Percentiles rank a stretch among this genome's conserved stretches.
Conservation (phyloP, 2,888 invertebrate genomes). For the Drosophila mulleri region DNA sequence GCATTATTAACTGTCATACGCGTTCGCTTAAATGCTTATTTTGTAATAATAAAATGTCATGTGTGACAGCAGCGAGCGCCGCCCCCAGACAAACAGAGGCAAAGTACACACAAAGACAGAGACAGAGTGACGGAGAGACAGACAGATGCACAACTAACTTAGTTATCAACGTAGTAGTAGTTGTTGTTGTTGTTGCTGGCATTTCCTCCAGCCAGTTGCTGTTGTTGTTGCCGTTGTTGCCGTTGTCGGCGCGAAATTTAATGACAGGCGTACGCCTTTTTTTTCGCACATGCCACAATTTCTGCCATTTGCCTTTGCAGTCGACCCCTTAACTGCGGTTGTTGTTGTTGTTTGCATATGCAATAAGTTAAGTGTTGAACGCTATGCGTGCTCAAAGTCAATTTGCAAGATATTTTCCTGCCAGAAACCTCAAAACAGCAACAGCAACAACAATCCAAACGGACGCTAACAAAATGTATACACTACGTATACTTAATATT, state of each 20-base stretch:
- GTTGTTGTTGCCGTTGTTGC: slow-evolving; percentile 33
- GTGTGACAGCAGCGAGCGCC: slow-evolving; percentile 63
- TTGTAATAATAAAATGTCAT: slow-evolving; percentile 80
- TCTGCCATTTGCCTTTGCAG: slow-evolving; percentile 38
- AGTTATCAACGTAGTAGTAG: slow-evolving; percentile 59
- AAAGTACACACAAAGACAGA: slow-evolving; percentile 21
- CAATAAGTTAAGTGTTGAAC: slow-evolving; percentile 54
- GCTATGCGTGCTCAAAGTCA: slow-evolving; percentile 73
- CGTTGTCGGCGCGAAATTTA: slow-evolving; percentile 70
- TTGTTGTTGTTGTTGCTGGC: slow-evolving; percentile 30
- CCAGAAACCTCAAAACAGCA: slow-evolving; percentile 35
- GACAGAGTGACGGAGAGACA: slow-evolving; percentile 10
- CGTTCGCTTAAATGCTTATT: slow-evolving; percentile 78
- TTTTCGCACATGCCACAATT: slow-evolving; percentile 74
- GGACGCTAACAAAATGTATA: slow-evolving; percentile 33
- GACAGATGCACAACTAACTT: slow-evolving; percentile 59
- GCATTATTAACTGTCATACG: slow-evolving; percentile 80
- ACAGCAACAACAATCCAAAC: slow-evolving; percentile 9
- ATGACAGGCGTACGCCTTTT: slow-evolving; percentile 75
- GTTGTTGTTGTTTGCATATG: slow-evolving; percentile 39
- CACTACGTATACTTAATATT: slow-evolving; percentile 70
- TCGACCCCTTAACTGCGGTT: slow-evolving; percentile 31
- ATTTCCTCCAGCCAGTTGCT: slow-evolving; percentile 39
- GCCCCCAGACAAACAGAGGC: slow-evolving; percentile 53
- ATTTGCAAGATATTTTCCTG: slow-evolving; percentile 74